Percentiles rank a stretch among this genome's conserved stretches.
phyloP scores from a whole-genome alignment of 2,113 vertebrate species.

The Thalassoma bifasciatum region DNA sequence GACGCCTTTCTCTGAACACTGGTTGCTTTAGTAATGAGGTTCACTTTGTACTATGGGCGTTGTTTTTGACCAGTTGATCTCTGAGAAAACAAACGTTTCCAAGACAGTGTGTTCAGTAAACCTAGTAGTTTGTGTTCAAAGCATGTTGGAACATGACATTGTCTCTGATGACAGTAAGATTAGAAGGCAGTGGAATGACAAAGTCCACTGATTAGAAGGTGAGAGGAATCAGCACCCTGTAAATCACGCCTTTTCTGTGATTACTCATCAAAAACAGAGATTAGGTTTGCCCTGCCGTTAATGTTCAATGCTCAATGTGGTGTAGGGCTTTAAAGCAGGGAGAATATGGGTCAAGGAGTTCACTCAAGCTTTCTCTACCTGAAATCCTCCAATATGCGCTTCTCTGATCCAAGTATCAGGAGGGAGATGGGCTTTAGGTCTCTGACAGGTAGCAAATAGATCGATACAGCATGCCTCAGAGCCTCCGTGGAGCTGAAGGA shows the following conservation, averaged over 20 bases:
- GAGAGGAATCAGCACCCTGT: conserved; percentile 12
- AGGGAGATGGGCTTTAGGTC: conserved; percentile 31
- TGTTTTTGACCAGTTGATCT: conserved; percentile 16
- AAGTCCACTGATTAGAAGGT: conserved; percentile 41
- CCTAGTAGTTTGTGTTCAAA: conserved; percentile 6
- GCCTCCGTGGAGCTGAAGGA: conserved; percentile 12
- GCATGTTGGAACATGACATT: conserved; percentile 6
- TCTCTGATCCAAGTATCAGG: conserved; percentile 24
- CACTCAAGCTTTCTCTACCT: conserved; percentile 18
- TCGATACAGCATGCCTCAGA: conserved; percentile 55
- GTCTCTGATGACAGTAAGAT: too few relatives aligned
- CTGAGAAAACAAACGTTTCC: conserved; percentile 39
- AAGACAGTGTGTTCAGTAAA: conserved; percentile 9
- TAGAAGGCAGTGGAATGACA: too few relatives aligned
- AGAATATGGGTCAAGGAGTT: conserved; percentile 37
- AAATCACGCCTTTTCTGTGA: conserved; percentile 3
- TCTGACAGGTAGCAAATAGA: conserved; percentile 47
- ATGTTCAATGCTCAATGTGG: not conserved
- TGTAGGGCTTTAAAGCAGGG: not conserved
- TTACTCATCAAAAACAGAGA: not conserved
- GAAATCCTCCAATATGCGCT: conserved; percentile 9
- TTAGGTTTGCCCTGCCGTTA: not conserved
- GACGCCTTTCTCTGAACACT: conserved; percentile 10
- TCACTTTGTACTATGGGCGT: conserved; percentile 10
- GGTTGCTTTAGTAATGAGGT: conserved; percentile 22